These are phyloP conservation scores for Etheostoma perlongum DNA, from an alignment of 2,797 vertebrate species.

Conservation along the genomic window DNA sequence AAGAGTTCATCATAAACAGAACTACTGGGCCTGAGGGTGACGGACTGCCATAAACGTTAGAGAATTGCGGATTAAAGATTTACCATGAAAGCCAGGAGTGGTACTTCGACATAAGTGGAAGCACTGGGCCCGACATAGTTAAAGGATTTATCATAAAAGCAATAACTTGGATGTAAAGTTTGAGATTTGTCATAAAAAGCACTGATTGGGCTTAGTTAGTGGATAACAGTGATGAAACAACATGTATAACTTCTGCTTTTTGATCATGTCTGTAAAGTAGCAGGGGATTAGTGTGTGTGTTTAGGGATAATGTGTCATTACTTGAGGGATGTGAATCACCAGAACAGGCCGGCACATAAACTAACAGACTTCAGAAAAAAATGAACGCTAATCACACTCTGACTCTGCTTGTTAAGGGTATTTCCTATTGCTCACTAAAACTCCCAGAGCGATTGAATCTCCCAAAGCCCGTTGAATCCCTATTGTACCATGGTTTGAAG, in stretches of 20 bases:
- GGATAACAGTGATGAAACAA: slow-evolving; percentile 72
- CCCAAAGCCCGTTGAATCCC: slow-evolving; percentile 64
- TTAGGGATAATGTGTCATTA: slow-evolving; percentile 83
- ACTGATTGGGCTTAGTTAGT: slow-evolving; percentile 65
- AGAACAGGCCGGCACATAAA: slow-evolving; percentile 68
- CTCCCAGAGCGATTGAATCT: slow-evolving; percentile 77
- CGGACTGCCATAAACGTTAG: slow-evolving; percentile 34
- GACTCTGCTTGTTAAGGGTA: slow-evolving; percentile 82
- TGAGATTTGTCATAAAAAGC: slow-evolving; percentile 68
- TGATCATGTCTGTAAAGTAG: slow-evolving; percentile 80
- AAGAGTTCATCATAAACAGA: slow-evolving; percentile 68
- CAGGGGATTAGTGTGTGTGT: slow-evolving; percentile 76
- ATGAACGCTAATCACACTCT: slow-evolving; percentile 79
- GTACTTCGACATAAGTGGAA: slow-evolving; percentile 34
- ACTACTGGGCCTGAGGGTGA: slow-evolving; percentile 29
- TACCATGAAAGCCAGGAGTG: slow-evolving; percentile 49
- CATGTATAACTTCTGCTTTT: slow-evolving; percentile 72
- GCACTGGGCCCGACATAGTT: slow-evolving; percentile 23
- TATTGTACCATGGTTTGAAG: slow-evolving; percentile 38
- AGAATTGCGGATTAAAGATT: slow-evolving; percentile 38
- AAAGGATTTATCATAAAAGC: slow-evolving; percentile 62
- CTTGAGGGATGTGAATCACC: slow-evolving; percentile 82
- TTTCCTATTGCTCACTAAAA: slow-evolving; percentile 79
- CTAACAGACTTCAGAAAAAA: slow-evolving; percentile 68
- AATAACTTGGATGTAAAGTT: slow-evolving; percentile 63